Evolutionary conservation across 2,797 vertebrate genomes (phyloP), one percentile per base, ranked within the genome.

Genomic region (Sebastes cheni): DNA sequence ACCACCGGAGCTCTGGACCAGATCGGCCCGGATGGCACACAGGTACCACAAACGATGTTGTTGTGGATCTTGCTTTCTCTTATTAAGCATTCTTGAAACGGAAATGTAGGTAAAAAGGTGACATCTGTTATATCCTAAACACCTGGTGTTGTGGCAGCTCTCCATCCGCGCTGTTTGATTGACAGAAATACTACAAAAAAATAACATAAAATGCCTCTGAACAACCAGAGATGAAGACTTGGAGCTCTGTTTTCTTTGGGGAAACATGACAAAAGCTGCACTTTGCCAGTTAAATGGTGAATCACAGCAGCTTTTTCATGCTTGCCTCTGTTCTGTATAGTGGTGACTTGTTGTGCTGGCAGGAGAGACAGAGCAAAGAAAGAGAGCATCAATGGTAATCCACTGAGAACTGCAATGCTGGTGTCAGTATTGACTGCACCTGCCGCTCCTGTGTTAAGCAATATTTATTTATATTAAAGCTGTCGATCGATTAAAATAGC

Each of bases 21-120:
- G 85, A 99, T 99, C 5, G 98, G 98, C 1, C 95, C 96, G 0
- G 97, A 96, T 4, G 98, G 97, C 82, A 99, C 98, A 0, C 98
- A 99, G 94, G 98, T 99, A 52, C 50, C 50, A n/a, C 20, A 52
- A 18, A 50, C 16, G 20, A 52, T 52, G 20, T 50, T 50, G 16
- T 36, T 13, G 36, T 39, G 36, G 36, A 39, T 39, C 5, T 0
- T 39, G 14, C 42, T 16, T 46, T 46, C 42, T 18, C 14, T 18
- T 46, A 46, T 46, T 12, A 36, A 36, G 16, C 42, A 18, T 18
- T 46, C 16, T 46, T 46, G 42, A 46, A 46, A 46, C 16, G 0
- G 16, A 46, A 18, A 46, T 46, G 42, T 46, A 18, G 42, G 16
- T 46, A 46, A 46, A 46, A 46, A 0, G 7, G 16, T 46, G 42